Percentiles rank a stretch among this genome's conserved stretches.
These are phyloP conservation scores for Trochalopteron elliotii DNA, from an alignment of 2,113 vertebrate genomes.

Conservation along the genomic window DNA sequence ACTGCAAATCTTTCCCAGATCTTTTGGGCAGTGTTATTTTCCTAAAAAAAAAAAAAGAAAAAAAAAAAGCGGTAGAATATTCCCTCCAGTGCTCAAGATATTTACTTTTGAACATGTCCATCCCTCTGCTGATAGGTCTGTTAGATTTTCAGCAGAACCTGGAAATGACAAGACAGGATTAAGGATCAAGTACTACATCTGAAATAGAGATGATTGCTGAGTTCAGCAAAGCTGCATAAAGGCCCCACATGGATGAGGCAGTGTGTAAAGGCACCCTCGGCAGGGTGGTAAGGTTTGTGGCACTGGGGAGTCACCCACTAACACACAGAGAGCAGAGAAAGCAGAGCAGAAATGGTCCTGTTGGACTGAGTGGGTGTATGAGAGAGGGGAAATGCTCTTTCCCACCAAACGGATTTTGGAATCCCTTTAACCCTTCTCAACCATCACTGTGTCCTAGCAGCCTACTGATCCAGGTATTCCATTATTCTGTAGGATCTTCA, in stretches of 20 bases:
- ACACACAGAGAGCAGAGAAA: background rate
- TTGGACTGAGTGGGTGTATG: rapidly evolving
- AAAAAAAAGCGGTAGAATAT: background rate
- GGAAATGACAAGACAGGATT: background rate
- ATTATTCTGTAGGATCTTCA: background rate
- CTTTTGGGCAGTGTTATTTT: background rate
- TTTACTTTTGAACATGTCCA: background rate
- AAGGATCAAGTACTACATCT: background rate
- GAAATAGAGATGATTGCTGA: background rate
- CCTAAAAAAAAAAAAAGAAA: background rate
- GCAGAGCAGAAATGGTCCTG: background rate
- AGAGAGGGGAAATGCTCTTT: background rate
- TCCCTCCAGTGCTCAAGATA: background rate
- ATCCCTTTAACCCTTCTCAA: background rate
- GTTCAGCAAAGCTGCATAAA: background rate
- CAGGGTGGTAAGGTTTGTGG: background rate
- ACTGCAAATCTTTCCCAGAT: background rate
- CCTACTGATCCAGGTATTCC: background rate
- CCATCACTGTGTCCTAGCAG: background rate
- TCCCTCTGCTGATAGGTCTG: background rate
- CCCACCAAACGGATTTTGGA: background rate
- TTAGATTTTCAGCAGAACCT: background rate
- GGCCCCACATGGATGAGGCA: rapidly evolving
- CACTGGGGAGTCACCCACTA: background rate
- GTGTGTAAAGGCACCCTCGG: background rate